Percentiles rank a stretch among this genome's conserved stretches.
Evolutionary conservation across 2,888 invertebrate species (phyloP).

Genomic region (Ichneumoninae sp.): DNA sequence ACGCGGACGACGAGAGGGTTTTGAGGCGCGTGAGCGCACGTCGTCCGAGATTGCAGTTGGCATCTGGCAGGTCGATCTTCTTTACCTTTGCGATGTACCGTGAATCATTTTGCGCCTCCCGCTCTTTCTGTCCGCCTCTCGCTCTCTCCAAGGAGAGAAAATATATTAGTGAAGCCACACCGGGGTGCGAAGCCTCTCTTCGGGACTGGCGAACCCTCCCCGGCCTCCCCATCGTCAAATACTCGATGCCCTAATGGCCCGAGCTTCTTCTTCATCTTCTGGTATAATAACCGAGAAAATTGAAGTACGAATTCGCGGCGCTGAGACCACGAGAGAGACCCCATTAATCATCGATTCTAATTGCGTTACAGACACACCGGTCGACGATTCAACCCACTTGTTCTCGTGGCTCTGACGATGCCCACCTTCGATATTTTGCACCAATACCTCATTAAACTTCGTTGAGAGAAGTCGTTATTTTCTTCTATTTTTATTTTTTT

Average conservation of each 20-base stretch:
- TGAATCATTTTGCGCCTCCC: conserved; percentile 64
- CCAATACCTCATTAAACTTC: not conserved
- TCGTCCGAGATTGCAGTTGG: conserved; percentile 60
- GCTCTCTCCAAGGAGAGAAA: not conserved
- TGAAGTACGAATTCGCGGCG: conserved; percentile 41
- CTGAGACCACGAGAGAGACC: conserved; percentile 4
- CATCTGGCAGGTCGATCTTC: conserved; percentile 71
- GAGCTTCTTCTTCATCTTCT: not conserved
- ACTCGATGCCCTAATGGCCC: conserved; percentile 40
- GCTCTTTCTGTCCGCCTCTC: not conserved
- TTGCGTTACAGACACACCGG: conserved; percentile 17
- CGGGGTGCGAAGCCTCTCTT: not conserved
- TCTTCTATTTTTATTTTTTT: not conserved
- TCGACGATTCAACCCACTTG: conserved; percentile 9
- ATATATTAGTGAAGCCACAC: not conserved
- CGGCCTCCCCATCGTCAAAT: conserved; percentile 9
- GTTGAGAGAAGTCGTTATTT: not conserved
- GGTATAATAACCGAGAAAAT: conserved; percentile 28
- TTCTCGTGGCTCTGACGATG: conserved; percentile 1
- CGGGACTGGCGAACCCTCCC: not conserved
- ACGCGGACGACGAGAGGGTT: conserved; percentile 22
- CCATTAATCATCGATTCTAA: conserved; percentile 47
- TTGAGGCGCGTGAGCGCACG: conserved; percentile 24
- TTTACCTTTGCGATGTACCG: conserved; percentile 55
- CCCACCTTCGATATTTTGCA: not conserved